A percentile compares a stretch with the other conserved stretches of the same genome.
Evolutionary conservation across 2,888 invertebrate genomes (phyloP).

Genomic region (Rugalucina vietnamica): DNA sequence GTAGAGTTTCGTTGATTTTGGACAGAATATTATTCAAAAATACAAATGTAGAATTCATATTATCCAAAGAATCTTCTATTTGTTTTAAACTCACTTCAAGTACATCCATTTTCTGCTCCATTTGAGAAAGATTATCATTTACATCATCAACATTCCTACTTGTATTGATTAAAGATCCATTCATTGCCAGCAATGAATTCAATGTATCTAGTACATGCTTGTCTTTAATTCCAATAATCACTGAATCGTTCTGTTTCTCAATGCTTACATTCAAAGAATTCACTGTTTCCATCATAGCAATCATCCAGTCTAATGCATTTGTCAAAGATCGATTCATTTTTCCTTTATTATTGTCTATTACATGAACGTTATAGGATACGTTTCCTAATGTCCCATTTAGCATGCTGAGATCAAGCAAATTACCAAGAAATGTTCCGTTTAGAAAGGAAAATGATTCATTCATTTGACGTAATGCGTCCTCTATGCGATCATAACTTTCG

Average conservation of each 20-base stretch:
- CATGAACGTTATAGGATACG: constrained; percentile 20
- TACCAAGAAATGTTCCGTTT: constrained; percentile 56
- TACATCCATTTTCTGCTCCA: constrained; percentile 22
- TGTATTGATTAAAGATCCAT: constrained; percentile 43
- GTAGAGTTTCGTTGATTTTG: constrained; percentile 41
- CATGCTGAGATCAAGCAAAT: constrained; percentile 34
- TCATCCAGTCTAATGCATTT: constrained; percentile 44
- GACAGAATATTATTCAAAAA: constrained; percentile 37
- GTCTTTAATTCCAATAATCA: constrained; percentile 35
- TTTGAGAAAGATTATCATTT: constrained; percentile 46
- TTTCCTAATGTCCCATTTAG: constrained; percentile 33
- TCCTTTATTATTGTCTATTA: constrained; percentile 21
- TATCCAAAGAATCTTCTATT: constrained; percentile 33
- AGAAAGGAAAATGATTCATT: constrained; percentile 47
- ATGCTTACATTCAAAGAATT: constrained; percentile 37
- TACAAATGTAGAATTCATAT: constrained; percentile 36
- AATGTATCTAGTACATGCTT: constrained; percentile 47
- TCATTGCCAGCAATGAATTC: constrained; percentile 49
- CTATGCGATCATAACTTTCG: constrained; percentile 42
- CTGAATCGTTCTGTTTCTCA: constrained; percentile 28
- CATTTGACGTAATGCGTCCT: constrained; percentile 37
- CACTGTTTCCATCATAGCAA: constrained; percentile 39
- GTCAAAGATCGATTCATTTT: constrained; percentile 50
- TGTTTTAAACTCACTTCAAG: constrained; percentile 38
- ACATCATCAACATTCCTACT: constrained; percentile 50